Evolutionary conservation across 2,797 vertebrate genomes (phyloP).

Genomic region (Glyptemys insculpta): DNA sequence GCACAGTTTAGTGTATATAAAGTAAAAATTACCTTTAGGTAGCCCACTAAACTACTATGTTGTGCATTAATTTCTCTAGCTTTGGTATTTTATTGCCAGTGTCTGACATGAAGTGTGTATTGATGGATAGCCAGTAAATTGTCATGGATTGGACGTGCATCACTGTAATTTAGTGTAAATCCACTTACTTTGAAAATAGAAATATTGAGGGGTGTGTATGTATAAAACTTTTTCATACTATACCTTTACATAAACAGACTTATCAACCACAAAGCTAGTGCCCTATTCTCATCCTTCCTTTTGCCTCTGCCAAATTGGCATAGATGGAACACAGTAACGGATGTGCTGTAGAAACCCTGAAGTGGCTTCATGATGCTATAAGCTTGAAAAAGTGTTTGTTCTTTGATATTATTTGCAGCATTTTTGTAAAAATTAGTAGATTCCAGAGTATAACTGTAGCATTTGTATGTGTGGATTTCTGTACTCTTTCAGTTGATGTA

Average conservation of each 20-base stretch:
- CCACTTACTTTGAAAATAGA: background rate
- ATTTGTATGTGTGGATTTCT: background rate
- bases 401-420: background rate
- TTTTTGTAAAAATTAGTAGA: background rate
- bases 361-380: background rate
- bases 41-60: background rate
- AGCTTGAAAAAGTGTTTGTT: background rate
- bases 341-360: background rate
- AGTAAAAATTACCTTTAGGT: background rate
- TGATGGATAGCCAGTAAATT: background rate
- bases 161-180: background rate
- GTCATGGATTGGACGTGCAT: background rate
- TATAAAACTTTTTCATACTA: accelerated
- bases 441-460: background rate
- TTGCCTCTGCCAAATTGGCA: background rate
- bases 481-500: background rate
- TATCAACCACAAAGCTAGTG: background rate
- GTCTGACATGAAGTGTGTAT: background rate
- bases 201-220: background rate
- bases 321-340: background rate
- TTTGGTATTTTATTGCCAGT: background rate
- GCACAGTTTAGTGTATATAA: background rate
- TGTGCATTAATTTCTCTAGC: background rate
- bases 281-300: background rate
- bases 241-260: background rate